A percentile compares a stretch with the other conserved stretches of the same genome.
phyloP scores from a whole-genome alignment of 2,888 invertebrate genomes.

The Leptinotarsa rubiginosa region DNA sequence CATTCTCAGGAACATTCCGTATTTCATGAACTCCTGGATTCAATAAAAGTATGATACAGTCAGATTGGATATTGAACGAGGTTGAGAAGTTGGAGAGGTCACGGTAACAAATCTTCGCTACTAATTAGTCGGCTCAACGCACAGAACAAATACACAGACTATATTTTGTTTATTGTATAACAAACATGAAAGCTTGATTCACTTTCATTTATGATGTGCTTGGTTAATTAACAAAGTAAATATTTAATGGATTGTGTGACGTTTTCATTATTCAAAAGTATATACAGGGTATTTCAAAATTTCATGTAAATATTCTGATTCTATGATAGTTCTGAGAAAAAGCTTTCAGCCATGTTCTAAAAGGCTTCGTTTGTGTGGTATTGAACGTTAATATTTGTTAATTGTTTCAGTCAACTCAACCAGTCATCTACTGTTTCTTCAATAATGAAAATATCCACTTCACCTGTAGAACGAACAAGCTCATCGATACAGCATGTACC shows the following conservation, averaged over 20 bases:
- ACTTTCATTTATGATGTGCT: not conserved
- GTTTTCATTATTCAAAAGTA: too few relatives aligned
- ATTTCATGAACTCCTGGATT: too few relatives aligned
- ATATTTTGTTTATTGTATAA: not conserved
- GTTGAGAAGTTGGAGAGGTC: not conserved
- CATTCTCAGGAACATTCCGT: too few relatives aligned
- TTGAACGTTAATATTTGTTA: too few relatives aligned
- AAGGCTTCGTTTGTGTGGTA: too few relatives aligned
- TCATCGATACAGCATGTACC: not conserved
- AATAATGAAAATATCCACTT: conserved; percentile 30
- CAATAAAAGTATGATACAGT: not conserved
- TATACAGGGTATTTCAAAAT: too few relatives aligned
- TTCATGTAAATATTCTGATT: too few relatives aligned
- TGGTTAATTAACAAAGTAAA: not conserved
- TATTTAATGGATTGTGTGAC: not conserved
- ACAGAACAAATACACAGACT: not conserved
- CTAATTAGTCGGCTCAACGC: not conserved
- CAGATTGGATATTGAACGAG: not conserved
- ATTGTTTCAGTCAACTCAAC: conserved; percentile 13
- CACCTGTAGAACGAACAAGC: not conserved
- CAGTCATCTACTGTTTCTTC: conserved; percentile 22
- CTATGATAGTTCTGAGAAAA: too few relatives aligned
- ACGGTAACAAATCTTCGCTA: not conserved
- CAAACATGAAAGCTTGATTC: not conserved
- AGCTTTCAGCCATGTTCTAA: too few relatives aligned